phyloP scores from a whole-genome alignment of 2,797 vertebrate species.

The Urosaurus nigricauda region DNA sequence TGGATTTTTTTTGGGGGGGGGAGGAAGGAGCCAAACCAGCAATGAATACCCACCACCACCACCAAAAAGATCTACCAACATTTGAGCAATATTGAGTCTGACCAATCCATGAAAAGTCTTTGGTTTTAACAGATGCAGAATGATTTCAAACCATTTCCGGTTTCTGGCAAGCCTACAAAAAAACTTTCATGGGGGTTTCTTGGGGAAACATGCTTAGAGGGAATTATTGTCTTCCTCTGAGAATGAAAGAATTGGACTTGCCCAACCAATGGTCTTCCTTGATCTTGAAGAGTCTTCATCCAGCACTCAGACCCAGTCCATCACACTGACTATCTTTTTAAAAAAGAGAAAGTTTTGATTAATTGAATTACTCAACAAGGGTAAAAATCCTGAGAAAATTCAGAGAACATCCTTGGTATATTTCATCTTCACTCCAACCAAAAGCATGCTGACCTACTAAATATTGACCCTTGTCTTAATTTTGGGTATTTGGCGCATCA shows the following conservation, averaged over 20 bases:
- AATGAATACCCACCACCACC: not conserved
- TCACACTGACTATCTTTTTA: too few relatives aligned
- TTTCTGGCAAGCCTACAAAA: too few relatives aligned
- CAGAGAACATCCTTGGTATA: slow-evolving; percentile 42
- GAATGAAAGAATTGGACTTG: too few relatives aligned
- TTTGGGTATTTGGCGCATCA: slow-evolving; percentile 64
- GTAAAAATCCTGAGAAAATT: slow-evolving; percentile 43
- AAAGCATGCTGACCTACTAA: slow-evolving; percentile 43
- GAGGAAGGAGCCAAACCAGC: not conserved
- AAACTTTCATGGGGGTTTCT: too few relatives aligned
- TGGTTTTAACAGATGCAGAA: too few relatives aligned
- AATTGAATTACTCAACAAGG: not conserved
- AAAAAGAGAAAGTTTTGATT: not conserved
- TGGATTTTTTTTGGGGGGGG: not conserved
- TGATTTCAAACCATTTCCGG: too few relatives aligned
- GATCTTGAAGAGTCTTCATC: too few relatives aligned
- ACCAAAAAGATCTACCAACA: not conserved
- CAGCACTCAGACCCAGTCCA: too few relatives aligned
- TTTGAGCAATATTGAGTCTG: not conserved
- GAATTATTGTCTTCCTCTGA: too few relatives aligned
- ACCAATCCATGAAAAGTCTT: not conserved
- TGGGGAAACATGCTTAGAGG: too few relatives aligned
- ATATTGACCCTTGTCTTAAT: slow-evolving; percentile 67
- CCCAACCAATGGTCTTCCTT: too few relatives aligned
- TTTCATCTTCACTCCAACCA: slow-evolving; percentile 28